These are phyloP conservation scores for Noctua janthina DNA, from an alignment of 2,888 invertebrate species.

Conservation along the genomic window DNA sequence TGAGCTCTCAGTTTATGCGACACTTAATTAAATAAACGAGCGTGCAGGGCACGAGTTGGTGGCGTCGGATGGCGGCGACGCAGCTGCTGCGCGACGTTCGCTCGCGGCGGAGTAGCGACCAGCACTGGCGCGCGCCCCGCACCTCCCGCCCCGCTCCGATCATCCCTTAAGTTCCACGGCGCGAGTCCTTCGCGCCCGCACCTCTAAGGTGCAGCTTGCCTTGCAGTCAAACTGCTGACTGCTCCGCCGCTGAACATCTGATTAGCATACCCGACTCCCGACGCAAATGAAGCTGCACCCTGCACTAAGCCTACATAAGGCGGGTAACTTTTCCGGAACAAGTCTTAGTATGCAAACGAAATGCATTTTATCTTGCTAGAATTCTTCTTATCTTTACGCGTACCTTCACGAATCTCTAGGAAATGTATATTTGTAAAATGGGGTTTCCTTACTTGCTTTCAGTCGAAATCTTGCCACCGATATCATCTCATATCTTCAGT, in stretches of 20 bases:
- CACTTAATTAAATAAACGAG: conserved; percentile 87
- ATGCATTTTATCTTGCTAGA: conserved; percentile 63
- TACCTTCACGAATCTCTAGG: conserved; percentile 36
- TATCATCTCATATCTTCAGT: conserved; percentile 32
- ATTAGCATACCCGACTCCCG: conserved; percentile 84
- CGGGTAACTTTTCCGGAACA: conserved; percentile 67
- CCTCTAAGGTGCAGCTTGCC: conserved; percentile 81
- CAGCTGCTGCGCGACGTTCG: conserved; percentile 77
- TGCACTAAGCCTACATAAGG: conserved; percentile 67
- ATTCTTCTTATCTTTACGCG: conserved; percentile 56
- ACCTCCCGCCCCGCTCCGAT: conserved; percentile 79
- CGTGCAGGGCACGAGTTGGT: conserved; percentile 69
- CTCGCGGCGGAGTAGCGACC: conserved; percentile 84
- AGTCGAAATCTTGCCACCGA: conserved; percentile 11
- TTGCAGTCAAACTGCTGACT: conserved; percentile 82
- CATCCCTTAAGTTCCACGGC: conserved; percentile 77
- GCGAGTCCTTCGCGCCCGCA: conserved; percentile 77
- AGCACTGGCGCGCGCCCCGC: conserved; percentile 83
- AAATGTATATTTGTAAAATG: conserved; percentile 44
- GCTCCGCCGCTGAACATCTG: conserved; percentile 78
- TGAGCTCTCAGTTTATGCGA: conserved; percentile 83
- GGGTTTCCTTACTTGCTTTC: conserved; percentile 38
- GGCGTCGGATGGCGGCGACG: conserved; percentile 67
- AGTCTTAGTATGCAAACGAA: conserved; percentile 66
- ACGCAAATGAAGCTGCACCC: conserved; percentile 85